A percentile compares a stretch with the other conserved stretches of the same genome.
Evolutionary conservation across 1,140 invertebrate species (phyloP).

Genomic region (Venturia canescens): DNA sequence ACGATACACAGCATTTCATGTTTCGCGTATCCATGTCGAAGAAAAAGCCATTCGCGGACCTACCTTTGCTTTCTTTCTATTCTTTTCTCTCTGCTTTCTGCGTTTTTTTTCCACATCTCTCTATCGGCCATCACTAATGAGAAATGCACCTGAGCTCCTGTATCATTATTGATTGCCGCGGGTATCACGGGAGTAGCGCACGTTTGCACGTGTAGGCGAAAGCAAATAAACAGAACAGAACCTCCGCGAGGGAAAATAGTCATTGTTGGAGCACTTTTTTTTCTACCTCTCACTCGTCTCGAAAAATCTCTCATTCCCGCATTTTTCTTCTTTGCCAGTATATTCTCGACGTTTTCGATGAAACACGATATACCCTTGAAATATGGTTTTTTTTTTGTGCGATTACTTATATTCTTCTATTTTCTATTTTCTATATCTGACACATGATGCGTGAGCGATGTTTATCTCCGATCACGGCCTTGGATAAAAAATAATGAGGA

Average conservation of each 20-base stretch:
- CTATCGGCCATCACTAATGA: constrained; percentile 49
- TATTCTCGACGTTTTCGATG: not conserved
- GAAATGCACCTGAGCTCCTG: constrained; percentile 49
- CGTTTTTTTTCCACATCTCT: not conserved
- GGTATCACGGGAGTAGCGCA: not conserved
- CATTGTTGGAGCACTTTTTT: constrained; percentile 15
- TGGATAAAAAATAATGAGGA: not conserved
- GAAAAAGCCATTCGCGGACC: too few species aligned
- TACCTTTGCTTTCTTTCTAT: not conserved
- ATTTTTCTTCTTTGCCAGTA: not conserved
- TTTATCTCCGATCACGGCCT: not conserved
- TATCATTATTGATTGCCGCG: constrained; percentile 42
- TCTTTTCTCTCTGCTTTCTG: not conserved
- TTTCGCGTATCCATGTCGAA: not conserved
- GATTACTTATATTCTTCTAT: not conserved
- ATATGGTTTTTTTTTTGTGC: not conserved
- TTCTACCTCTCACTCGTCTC: not conserved
- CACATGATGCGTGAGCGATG: not conserved
- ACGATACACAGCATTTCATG: not conserved
- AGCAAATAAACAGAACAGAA: constrained; percentile 3
- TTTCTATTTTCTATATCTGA: not conserved
- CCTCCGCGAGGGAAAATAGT: not conserved
- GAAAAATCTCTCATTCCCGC: not conserved
- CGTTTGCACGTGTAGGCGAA: not conserved
- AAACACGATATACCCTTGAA: not conserved